Base-by-base conservation (phyloP, 2,113 vertebrate species). In the Sinocyclocheilus grahami region DNA sequence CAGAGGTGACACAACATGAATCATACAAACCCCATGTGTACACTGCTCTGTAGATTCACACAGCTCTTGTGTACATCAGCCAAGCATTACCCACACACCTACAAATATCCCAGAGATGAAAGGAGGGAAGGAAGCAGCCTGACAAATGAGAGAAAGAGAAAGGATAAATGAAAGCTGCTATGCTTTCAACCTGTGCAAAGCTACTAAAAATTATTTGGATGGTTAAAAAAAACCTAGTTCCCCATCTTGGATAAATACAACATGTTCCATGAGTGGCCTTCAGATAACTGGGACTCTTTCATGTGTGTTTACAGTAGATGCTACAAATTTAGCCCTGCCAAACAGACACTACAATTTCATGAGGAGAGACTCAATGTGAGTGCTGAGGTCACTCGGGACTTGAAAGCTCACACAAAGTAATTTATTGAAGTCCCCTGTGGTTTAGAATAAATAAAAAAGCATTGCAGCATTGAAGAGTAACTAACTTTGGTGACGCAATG, bases 351-450 rank as follows among this genome's bases (percentile, higher is more conserved):
- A 53, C 46, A 71, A 46, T 22, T 74, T 79, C 37, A 46, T 10
- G 37, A 60, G 22, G 27, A 74, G 18, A 20, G 55, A 24, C n/a
- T 67, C 22, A 30, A 39, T 7, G 65, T 51, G 80, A 74, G 51
- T 14, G 65, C 89, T 89, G 77, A 90, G 85, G 60, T 75, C 76
- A 88, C 87, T 85, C 24, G 10, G 71, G 55, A 69, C 88, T 83
- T 90, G 86, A 83, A 89, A 89, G 86, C 27, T 8, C 14, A 65
- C 42, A 69, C 86, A 84, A 75, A 80, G 88, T 90, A 82, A 86
- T 86, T 88, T 89, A 88, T 90, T 86, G 82, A 82, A 67, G 37
- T 46, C 10, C 5, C 16, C 20, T 14, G 51, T 39, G 22, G 37
- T 16, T 80, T 18, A 46, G 39, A 62, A n/a, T 55, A 58, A 7